phyloP scores from a whole-genome alignment of 2,888 invertebrate species.

The Troglohyphantes excavatus region DNA sequence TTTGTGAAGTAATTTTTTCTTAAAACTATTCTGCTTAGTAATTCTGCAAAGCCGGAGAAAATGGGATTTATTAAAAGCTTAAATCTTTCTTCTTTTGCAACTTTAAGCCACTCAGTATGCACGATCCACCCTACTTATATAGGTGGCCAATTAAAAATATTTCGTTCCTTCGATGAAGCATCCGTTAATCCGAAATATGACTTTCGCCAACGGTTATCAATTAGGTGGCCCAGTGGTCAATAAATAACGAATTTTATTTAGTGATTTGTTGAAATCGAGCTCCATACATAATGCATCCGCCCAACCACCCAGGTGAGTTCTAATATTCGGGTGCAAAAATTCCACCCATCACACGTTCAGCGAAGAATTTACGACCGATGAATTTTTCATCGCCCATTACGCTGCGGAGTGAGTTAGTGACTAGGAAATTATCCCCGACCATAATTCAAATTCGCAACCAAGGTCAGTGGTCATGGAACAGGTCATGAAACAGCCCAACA shows the following conservation, averaged over 20 bases:
- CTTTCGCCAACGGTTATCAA: constrained; percentile 3
- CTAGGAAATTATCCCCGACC: constrained; percentile 36
- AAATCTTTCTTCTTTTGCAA: neutral
- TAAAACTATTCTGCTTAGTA: too few species aligned
- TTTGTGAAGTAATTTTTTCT: too few species aligned
- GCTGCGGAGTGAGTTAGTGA: constrained; percentile 44
- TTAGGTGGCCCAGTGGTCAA: constrained; percentile 13
- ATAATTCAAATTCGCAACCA: constrained; percentile 49
- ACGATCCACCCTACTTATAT: neutral
- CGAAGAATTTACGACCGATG: constrained; percentile 54
- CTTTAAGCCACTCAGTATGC: neutral
- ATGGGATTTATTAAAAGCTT: neutral
- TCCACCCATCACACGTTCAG: constrained; percentile 26
- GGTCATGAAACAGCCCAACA: neutral
- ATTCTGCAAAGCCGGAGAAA: too few species aligned
- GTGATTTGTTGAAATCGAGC: constrained; percentile 19
- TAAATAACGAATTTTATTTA: constrained; percentile 27
- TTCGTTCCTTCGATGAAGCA: neutral
- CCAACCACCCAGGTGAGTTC: constrained; percentile 41
- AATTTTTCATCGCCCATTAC: constrained; percentile 72
- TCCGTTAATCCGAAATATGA: neutral
- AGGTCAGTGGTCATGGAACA: constrained; percentile 14
- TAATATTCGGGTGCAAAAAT: constrained; percentile 42
- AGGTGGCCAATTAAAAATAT: neutral
- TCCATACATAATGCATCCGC: constrained; percentile 22